Conservation (phyloP, 2,113 vertebrate species). For the Thryonomys swinderianus region DNA sequence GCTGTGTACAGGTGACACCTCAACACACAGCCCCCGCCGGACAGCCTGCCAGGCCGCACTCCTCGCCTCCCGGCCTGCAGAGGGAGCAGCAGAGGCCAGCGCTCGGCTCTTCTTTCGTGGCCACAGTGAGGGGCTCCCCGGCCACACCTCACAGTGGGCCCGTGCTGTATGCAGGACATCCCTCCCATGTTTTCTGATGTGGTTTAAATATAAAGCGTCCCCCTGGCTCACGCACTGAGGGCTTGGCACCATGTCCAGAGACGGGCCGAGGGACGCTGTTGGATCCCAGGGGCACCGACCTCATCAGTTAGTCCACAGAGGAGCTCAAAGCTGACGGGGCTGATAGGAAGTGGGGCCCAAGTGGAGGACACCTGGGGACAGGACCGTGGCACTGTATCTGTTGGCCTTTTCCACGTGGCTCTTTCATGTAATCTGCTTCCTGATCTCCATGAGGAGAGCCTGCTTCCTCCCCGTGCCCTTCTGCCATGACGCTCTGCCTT, state of each 20-base stretch:
- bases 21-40: background rate
- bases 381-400: background rate
- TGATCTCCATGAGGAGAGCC: background rate
- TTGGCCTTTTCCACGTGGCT: background rate
- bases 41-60: background rate
- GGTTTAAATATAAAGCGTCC: background rate
- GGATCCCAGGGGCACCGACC: background rate
- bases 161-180: fast-evolving
- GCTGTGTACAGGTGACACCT: background rate
- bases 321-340: background rate
- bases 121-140: background rate
- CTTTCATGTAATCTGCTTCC: background rate
- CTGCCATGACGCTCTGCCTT: background rate
- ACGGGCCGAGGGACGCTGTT: background rate
- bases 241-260: background rate
- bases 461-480: background rate
- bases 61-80: fast-evolving
- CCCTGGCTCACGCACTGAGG: background rate
- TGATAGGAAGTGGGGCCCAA: background rate
- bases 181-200: fast-evolving
- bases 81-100: fast-evolving
- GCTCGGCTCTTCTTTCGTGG: background rate
- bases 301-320: background rate
- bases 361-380: background rate
- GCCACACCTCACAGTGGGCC: background rate